Evolutionary conservation across 2,113 vertebrate genomes (phyloP).

Genomic region (Misgurnus mizolepis): DNA sequence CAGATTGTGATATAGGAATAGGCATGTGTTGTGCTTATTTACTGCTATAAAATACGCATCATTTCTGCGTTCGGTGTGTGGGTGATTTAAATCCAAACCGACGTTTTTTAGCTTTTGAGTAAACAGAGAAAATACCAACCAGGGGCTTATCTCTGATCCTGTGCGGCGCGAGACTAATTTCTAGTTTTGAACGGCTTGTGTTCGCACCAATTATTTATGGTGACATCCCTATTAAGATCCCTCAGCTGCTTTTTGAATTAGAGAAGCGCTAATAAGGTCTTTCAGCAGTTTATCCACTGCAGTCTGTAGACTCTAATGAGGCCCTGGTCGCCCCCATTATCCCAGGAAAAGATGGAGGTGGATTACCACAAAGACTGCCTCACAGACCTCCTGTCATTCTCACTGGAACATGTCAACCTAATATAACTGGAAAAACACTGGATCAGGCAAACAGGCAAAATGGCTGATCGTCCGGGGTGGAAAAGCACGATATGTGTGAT

Average conservation of each 20-base stretch:
- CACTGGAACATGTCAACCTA: constrained; percentile 34
- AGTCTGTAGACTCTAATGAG: constrained; percentile 51
- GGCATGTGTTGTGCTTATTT: background rate
- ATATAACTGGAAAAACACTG: constrained; percentile 35
- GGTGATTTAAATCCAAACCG: background rate
- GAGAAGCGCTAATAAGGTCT: constrained; percentile 48
- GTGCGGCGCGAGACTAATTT: constrained; percentile 31
- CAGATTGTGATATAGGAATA: background rate
- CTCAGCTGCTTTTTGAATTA: constrained; percentile 47
- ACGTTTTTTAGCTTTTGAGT: background rate
- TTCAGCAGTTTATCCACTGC: constrained; percentile 44
- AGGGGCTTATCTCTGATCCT: constrained; percentile 22
- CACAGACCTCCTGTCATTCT: constrained; percentile 42
- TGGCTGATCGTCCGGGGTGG: background rate
- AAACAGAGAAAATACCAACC: constrained; percentile 25
- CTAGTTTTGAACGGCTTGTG: constrained; percentile 25
- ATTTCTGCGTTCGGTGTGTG: too few species aligned
- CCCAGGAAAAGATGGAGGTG: constrained; percentile 46
- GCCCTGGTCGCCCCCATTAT: constrained; percentile 47
- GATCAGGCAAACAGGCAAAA: constrained; percentile 12
- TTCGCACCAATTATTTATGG: constrained; percentile 45
- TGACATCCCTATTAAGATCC: constrained; percentile 46
- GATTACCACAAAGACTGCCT: constrained; percentile 40
- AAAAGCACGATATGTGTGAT: constrained; percentile 11
- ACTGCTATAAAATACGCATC: background rate